Base-by-base conservation (phyloP, 2,113 vertebrate species). In the Mesocricetus auratus region DNA sequence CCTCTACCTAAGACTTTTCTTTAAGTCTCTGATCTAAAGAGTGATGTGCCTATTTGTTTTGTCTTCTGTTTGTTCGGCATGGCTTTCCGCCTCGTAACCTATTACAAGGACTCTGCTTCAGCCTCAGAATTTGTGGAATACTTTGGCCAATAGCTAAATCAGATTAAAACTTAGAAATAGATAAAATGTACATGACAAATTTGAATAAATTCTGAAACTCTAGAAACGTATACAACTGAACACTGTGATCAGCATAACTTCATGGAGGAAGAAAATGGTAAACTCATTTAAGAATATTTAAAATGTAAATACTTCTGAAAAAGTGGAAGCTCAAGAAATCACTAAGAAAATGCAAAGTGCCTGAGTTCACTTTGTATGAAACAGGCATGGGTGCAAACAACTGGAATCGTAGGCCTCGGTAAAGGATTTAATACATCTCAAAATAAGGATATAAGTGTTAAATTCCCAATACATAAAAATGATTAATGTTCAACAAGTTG, bases 181-280 rank as follows among this genome's bases (percentile, higher is more conserved):
- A 90, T 74, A 31, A 90, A 29, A 58, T 3, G 50, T 94, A 94
- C 58, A 93, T 4, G 66, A 69, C 60, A 42, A 73, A 66, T 16
- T 56, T 93, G n/a, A 91, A 62, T 73, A 93, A 93, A 73, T 83
- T 89, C 47, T 81, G 85, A 66, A 93, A 56, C 31, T 60, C 21
- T 73, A 26, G 39, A 42, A 71, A 13, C 50, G 69, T 75, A 71
- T n/a, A 88, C 90, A 56, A 81, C 5, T 58, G 53, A 39, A 26
- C 3, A 31, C 36, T 94, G 13, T 31, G 60, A 50, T 90, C 64
- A 91, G 73, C 39, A n/a, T 45, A 26, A 87, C 2, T 78, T 89
- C 42, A 69, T 24, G 62, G 88, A 82, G 26, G 33, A 53, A 1
- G 10, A 56, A 39, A 62, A 31, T 21, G 2, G 45, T 58, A 86